Conservation (phyloP, 2,113 vertebrate genomes). For the Gadus chalcogrammus region DNA sequence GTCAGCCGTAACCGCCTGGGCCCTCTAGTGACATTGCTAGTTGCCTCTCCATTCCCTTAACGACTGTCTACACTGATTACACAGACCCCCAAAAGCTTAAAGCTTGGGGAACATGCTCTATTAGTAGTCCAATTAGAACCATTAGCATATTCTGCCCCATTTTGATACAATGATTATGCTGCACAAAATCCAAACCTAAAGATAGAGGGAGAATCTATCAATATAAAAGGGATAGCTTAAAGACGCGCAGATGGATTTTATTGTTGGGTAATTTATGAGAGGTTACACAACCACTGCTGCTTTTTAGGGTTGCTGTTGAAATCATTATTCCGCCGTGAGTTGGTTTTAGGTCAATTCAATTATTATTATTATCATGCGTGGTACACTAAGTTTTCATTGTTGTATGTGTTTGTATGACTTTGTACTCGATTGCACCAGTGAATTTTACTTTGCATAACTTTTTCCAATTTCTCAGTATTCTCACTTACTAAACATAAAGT, state of each 20-base stretch:
- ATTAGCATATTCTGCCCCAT: constrained; percentile 99
- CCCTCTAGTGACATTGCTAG: constrained; percentile 99
- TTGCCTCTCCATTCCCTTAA: constrained; percentile 99
- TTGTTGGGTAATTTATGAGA: too few relatives aligned
- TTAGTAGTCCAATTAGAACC: constrained; percentile 99
- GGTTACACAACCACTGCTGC: too few relatives aligned
- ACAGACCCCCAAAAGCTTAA: constrained; percentile 97
- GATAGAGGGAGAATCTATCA: constrained; percentile 53
- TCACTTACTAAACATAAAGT: too few relatives aligned
- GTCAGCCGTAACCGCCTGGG: constrained; percentile 98
- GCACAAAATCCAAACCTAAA: constrained; percentile 64
- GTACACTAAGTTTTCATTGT: too few relatives aligned
- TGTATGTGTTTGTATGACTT: too few relatives aligned
- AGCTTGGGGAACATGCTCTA: constrained; percentile 99
- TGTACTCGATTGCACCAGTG: too few relatives aligned
- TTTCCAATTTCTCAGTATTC: too few relatives aligned
- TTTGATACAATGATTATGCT: constrained; percentile 84
- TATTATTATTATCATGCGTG: too few relatives aligned
- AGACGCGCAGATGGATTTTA: constrained; percentile 11
- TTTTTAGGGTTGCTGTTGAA: too few relatives aligned
- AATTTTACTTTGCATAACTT: too few relatives aligned
- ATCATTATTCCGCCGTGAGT: too few relatives aligned
- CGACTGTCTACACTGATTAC: constrained; percentile 99
- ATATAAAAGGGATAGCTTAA: constrained; percentile 28
- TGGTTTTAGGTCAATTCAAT: too few relatives aligned